phyloP scores from a whole-genome alignment of 2,113 vertebrate species.

The Cromileptes altivelis region DNA sequence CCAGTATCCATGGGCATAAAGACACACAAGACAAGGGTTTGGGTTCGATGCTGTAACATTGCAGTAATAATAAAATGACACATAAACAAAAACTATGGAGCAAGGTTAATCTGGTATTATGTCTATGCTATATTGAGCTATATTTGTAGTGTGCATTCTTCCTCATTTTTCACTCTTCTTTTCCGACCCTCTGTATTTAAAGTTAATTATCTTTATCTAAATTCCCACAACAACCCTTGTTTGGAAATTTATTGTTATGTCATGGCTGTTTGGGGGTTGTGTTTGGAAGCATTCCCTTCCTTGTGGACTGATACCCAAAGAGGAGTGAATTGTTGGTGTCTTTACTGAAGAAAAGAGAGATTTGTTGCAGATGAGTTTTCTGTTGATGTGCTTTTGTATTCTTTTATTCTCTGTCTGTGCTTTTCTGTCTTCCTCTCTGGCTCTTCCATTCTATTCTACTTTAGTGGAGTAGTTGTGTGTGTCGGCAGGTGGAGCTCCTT shows the following conservation, averaged over 20 bases:
- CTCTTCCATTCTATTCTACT: background rate
- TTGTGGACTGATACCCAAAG: background rate
- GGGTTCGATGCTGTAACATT: too few relatives aligned
- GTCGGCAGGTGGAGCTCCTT: slow-evolving; percentile 73
- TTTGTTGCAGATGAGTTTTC: too few relatives aligned
- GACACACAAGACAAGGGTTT: background rate
- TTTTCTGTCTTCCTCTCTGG: background rate
- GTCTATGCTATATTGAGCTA: background rate
- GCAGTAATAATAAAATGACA: too few relatives aligned
- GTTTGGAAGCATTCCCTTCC: background rate
- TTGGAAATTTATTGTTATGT: background rate
- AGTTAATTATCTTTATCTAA: background rate
- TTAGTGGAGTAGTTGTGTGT: background rate
- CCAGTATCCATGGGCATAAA: background rate
- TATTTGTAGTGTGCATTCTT: background rate
- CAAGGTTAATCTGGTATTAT: background rate
- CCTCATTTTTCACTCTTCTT: background rate
- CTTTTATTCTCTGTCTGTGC: background rate
- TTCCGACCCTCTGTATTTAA: background rate
- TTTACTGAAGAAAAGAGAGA: background rate
- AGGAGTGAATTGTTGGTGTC: background rate
- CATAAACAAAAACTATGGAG: too few relatives aligned
- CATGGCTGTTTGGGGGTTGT: background rate
- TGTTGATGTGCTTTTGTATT: background rate
- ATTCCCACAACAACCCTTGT: background rate